phyloP scores from a whole-genome alignment of 2,113 vertebrate genomes.

The Urocitellus parryii region DNA sequence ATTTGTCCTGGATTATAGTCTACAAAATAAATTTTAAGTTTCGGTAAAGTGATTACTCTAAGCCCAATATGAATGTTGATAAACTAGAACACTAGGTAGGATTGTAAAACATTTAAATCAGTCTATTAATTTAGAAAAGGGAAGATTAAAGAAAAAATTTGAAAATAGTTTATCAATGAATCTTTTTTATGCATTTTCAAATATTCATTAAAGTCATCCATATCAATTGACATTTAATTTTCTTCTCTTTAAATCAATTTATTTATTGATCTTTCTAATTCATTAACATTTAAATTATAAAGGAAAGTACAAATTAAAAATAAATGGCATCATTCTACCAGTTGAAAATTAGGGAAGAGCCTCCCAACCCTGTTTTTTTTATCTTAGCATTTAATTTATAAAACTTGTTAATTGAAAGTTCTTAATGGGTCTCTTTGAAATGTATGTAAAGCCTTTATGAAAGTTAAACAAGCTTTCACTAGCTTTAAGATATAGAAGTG shows the following conservation, averaged over 20 bases:
- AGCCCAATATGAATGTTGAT: neutral
- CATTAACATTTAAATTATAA: neutral
- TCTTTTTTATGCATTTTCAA: neutral
- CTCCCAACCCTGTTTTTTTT: neutral
- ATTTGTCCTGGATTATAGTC: neutral
- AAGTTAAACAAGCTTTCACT: neutral
- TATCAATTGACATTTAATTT: neutral
- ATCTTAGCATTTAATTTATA: neutral
- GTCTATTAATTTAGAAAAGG: neutral
- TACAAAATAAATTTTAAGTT: neutral
- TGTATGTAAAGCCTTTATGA: neutral
- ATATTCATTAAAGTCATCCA: neutral
- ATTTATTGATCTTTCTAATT: neutral
- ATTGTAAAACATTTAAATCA: neutral
- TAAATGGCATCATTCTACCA: neutral
- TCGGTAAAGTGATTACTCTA: neutral
- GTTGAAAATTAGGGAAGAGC: neutral
- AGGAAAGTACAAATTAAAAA: neutral
- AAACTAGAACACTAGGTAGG: neutral
- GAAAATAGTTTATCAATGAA: neutral
- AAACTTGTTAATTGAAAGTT: neutral
- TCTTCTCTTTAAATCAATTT: neutral
- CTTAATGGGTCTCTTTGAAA: slow-evolving; percentile 1
- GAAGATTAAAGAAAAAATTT: neutral
- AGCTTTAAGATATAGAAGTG: neutral